Evolutionary conservation across 2,797 vertebrate genomes (phyloP), one percentile per base, ranked within the genome.

Genomic region (Cyprinella venusta): DNA sequence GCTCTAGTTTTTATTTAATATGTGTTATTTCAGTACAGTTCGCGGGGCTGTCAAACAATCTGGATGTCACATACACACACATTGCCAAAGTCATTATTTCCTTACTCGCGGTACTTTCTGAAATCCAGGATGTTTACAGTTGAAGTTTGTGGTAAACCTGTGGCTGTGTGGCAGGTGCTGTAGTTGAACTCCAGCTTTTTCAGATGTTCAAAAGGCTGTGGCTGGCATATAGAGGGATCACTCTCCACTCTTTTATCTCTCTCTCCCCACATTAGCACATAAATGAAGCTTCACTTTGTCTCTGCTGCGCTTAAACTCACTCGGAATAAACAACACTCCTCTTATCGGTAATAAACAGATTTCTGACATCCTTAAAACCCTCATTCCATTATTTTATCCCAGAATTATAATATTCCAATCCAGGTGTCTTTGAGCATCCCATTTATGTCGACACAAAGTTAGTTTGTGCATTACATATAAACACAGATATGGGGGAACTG

Each of bases 221-320:
- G 91, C 92, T 93, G 93, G 94, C 94, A 94, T 92, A 92, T 85
- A 88, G 92, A 93, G 92, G 94, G 93, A 95, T 95, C 92, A 92
- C 91, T 93, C 92, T 92, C 92, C 90, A 88, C 87, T 92, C 92
- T 93, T 95, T 94, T 94, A 95, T 95, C 94, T 93, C 90, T 89
- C 88, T 79, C 76, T 91, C 89, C 89, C 91, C 91, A 94, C 94
- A 95, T 95, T 95, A 95, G 94, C 94, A 95, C 94, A 94, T 95
- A 95, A 95, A 95, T 95, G 94, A 95, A 94, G 93, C 92, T 91
- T 93, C 92, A 93, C 93, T 94, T 92, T 93, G 94, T 93, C 93
- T 94, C 93, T 91, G 82, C 90, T 90, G 89, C 91, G 91, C 92
- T 89, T 91, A 90, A 92, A 92, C 92, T 90, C 90, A 90, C 91